Conservation (phyloP, 1,140 invertebrate genomes). For the Meloidogyne hapla region DNA sequence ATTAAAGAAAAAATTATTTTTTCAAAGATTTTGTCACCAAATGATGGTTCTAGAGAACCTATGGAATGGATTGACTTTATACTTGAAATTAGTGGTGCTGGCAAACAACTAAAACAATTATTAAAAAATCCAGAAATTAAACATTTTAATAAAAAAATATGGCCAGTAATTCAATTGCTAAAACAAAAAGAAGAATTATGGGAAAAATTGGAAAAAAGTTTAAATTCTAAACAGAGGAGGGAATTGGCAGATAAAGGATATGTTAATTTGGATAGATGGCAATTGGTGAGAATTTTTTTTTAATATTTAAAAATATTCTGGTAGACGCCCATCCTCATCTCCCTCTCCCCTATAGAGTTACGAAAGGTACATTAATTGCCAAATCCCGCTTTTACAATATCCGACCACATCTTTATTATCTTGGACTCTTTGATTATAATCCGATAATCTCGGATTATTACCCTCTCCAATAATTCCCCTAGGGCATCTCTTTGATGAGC, state of each 20-base stretch:
- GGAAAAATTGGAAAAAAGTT: background rate
- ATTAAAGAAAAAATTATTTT: background rate
- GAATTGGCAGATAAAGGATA: background rate
- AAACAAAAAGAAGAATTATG: conserved; percentile 2
- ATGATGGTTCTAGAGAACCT: background rate
- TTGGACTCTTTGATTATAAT: too few species aligned
- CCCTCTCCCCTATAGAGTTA: too few species aligned
- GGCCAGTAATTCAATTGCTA: background rate
- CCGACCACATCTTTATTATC: too few species aligned
- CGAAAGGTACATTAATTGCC: too few species aligned
- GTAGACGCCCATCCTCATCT: too few species aligned
- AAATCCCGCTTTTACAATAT: too few species aligned
- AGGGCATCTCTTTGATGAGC: too few species aligned
- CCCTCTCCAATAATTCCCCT: too few species aligned
- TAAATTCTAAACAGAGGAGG: background rate
- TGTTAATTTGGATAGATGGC: conserved; percentile 11
- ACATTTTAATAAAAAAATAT: background rate
- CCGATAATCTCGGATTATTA: too few species aligned
- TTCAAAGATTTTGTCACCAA: conserved; percentile 2
- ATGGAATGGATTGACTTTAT: conserved; percentile 16
- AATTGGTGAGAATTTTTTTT: background rate
- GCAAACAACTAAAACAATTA: conserved; percentile 7
- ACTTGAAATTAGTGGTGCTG: conserved; percentile 13
- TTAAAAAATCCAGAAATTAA: conserved; percentile 11
- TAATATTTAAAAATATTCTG: background rate